These are phyloP conservation scores for Forbesichthys papilliferus DNA, from an alignment of 2,113 vertebrate species.

Conservation along the genomic window DNA sequence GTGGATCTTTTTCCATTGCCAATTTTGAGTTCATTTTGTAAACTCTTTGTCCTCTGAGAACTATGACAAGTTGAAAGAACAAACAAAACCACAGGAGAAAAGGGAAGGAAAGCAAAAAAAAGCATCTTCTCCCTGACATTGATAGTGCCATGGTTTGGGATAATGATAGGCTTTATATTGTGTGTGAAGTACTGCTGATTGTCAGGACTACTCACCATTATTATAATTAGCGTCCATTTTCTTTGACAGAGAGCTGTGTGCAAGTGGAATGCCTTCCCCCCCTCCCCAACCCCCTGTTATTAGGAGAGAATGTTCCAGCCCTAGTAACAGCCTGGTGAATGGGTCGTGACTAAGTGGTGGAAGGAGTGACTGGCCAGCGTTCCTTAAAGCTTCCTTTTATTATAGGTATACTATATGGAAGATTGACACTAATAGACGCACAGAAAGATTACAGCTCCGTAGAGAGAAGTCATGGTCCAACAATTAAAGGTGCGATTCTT, in stretches of 20 bases:
- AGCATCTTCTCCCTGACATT: slow-evolving; percentile 26
- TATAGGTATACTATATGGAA: too few relatives aligned
- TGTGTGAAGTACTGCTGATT: slow-evolving; percentile 16
- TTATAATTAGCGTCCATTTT: slow-evolving; percentile 63
- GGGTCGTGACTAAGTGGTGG: slow-evolving; percentile 51
- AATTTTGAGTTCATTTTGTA: slow-evolving; percentile 8
- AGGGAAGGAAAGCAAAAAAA: slow-evolving; percentile 23
- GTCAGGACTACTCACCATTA: slow-evolving; percentile 51
- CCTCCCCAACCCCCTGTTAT: slow-evolving; percentile 47
- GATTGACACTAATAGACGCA: too few relatives aligned
- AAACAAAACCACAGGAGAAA: slow-evolving; percentile 1
- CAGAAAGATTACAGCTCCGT: too few relatives aligned
- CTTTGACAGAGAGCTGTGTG: slow-evolving; percentile 56
- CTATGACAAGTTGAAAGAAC: slow-evolving; percentile 13
- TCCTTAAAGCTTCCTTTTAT: slow-evolving; percentile 6
- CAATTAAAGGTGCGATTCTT: too few relatives aligned
- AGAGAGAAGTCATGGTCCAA: too few relatives aligned
- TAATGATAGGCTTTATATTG: slow-evolving; percentile 48
- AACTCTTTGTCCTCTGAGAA: slow-evolving; percentile 10
- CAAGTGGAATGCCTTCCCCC: slow-evolving; percentile 45
- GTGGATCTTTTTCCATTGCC: neutral
- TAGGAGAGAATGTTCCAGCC: slow-evolving; percentile 56
- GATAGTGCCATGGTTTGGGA: slow-evolving; percentile 43
- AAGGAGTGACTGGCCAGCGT: slow-evolving; percentile 37
- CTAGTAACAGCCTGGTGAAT: slow-evolving; percentile 48